Conservation (phyloP, 2,113 vertebrate species). For the Pseudopodoces humilis region DNA sequence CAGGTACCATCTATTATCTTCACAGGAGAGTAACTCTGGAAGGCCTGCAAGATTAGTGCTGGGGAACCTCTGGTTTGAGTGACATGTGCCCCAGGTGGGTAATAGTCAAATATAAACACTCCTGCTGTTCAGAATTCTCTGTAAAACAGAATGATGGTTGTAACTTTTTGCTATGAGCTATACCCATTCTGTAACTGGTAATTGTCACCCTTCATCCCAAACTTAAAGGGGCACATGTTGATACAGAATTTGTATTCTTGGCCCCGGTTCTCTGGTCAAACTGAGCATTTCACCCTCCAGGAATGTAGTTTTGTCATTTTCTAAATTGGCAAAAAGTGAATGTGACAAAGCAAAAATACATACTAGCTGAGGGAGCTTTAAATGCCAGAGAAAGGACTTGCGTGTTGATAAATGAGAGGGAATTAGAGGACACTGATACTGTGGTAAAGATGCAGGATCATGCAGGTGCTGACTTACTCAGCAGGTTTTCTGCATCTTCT, state of each 20-base stretch:
- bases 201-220: not conserved
- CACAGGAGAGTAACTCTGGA: not conserved
- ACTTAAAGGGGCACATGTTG: accelerated
- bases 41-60: not conserved
- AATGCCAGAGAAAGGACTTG: not conserved
- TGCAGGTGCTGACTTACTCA: not conserved
- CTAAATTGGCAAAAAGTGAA: not conserved
- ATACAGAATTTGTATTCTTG: not conserved
- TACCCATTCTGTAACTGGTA: not conserved
- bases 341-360: not conserved
- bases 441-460: not conserved
- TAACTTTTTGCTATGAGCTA: not conserved
- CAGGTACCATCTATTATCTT: not conserved
- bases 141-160: not conserved
- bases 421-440: not conserved
- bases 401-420: not conserved
- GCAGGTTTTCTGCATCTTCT: not conserved
- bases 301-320: not conserved
- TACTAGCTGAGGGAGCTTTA: not conserved
- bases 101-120: not conserved
- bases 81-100: not conserved
- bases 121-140: not conserved
- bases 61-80: not conserved
- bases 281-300: not conserved
- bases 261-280: not conserved